Evolutionary conservation across 92 coral and sea anemone species (phyloP).

Genomic region (Montipora capitata): DNA sequence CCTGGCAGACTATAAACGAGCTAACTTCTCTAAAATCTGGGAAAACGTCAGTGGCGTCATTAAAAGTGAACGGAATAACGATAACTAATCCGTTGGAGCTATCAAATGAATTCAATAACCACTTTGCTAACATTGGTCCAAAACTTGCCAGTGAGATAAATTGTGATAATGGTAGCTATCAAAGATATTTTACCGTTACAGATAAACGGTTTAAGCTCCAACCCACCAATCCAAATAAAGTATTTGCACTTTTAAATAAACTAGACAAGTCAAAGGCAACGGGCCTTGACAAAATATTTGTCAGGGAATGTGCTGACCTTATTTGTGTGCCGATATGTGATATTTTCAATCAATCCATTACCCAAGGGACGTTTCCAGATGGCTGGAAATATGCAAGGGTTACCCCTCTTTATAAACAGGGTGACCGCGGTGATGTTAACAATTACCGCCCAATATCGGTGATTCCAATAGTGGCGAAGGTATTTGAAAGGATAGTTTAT

Average conservation of each 20-base stretch:
- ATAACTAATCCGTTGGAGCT: constrained; percentile 51
- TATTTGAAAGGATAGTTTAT: constrained; percentile 9
- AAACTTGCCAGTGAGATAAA: constrained; percentile 41
- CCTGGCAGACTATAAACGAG: constrained; percentile 71
- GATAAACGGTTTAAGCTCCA: constrained; percentile 28
- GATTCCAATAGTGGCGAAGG: neutral
- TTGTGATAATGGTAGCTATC: constrained; percentile 14
- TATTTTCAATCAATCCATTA: too few relatives aligned
- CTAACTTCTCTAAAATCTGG: constrained; percentile 56
- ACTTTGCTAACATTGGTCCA: too few relatives aligned
- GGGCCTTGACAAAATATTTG: too few relatives aligned
- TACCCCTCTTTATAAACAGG: constrained; percentile 21
- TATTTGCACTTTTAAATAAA: constrained; percentile 20
- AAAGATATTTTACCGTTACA: constrained; percentile 32
- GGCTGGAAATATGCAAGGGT: too few relatives aligned
- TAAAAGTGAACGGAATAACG: constrained; percentile 53
- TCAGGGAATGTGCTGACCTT: too few relatives aligned
- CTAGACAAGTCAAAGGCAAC: constrained; percentile 37
- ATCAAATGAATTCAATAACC: constrained; percentile 32
- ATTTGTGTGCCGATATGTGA: too few relatives aligned
- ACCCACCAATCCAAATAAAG: too few relatives aligned
- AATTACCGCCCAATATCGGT: constrained; percentile 11
- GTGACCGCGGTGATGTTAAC: constrained; percentile 41
- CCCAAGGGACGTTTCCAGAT: too few relatives aligned
- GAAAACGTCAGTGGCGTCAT: constrained; percentile 54